phyloP scores from a whole-genome alignment of 1,140 invertebrate species.

The Monomorium pharaonis region DNA sequence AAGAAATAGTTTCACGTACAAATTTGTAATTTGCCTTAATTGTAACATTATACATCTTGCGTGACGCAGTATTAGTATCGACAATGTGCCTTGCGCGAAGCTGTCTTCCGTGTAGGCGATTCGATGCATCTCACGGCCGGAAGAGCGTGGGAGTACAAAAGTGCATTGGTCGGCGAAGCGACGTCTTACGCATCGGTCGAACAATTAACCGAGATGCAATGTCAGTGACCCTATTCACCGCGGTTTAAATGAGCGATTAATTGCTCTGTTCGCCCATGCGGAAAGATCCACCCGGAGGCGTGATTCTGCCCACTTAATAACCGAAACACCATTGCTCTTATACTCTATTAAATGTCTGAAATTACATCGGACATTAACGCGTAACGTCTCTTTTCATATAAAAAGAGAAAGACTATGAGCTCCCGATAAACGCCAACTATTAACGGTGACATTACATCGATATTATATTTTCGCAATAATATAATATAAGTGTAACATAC shows the following conservation, averaged over 20 bases:
- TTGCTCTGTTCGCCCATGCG: constrained; percentile 28
- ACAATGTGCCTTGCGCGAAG: not conserved
- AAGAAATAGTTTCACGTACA: too few relatives aligned
- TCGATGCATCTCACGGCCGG: constrained; percentile 69
- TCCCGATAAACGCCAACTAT: not conserved
- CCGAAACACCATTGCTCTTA: not conserved
- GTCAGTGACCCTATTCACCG: constrained; percentile 68
- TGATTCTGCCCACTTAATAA: constrained; percentile 2
- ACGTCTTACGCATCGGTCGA: constrained; percentile 40
- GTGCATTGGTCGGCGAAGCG: constrained; percentile 38
- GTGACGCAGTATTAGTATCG: constrained; percentile 19
- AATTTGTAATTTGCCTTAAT: constrained; percentile 5
- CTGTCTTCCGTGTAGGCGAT: constrained; percentile 42
- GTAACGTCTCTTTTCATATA: not conserved
- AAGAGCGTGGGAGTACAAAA: constrained; percentile 72
- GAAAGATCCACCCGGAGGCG: constrained; percentile 1
- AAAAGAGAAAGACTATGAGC: not conserved
- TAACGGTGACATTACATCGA: too few relatives aligned
- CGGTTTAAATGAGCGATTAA: constrained; percentile 47
- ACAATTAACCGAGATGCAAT: constrained; percentile 64
- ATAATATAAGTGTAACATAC: too few relatives aligned
- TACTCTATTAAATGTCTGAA: not conserved
- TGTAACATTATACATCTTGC: not conserved
- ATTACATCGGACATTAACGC: not conserved
- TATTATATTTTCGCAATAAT: too few relatives aligned